A percentile compares a stretch with the other conserved stretches of the same genome.
Conservation (phyloP, 2,797 vertebrate species). For the Pangasius sanitwongsei region DNA sequence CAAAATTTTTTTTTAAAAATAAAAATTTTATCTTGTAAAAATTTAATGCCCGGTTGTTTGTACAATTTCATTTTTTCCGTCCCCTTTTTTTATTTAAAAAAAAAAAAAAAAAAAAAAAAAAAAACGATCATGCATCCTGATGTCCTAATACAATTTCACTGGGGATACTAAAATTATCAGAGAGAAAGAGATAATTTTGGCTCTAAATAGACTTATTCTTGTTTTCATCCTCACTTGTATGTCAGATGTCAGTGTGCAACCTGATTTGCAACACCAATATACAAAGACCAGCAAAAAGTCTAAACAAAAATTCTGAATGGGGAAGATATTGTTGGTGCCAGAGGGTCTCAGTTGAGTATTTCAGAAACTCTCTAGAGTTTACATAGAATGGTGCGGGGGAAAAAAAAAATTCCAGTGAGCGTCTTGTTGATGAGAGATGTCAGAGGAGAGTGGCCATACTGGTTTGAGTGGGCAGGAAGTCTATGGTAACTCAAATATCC, state of each 20-base stretch:
- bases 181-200: not conserved
- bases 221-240: not conserved
- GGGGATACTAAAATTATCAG: not conserved
- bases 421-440: not conserved
- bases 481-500: not conserved
- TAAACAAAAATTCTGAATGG: not conserved
- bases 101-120: not conserved
- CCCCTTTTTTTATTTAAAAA: no score
- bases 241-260: not conserved
- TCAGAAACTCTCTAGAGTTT: not conserved
- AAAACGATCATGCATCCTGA: not conserved
- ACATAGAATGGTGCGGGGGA: not conserved
- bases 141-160: not conserved
- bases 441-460: not conserved
- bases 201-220: not conserved
- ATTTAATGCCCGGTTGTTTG: no score
- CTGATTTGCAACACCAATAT: not conserved
- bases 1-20: no score
- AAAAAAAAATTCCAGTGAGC: not conserved
- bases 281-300: not conserved
- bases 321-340: not conserved
- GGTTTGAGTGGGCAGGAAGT: not conserved
- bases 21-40: not conserved
- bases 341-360: not conserved
- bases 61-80: no score